Evolutionary conservation across 2,797 vertebrate genomes (phyloP).

Genomic region (Sus cebifrons): DNA sequence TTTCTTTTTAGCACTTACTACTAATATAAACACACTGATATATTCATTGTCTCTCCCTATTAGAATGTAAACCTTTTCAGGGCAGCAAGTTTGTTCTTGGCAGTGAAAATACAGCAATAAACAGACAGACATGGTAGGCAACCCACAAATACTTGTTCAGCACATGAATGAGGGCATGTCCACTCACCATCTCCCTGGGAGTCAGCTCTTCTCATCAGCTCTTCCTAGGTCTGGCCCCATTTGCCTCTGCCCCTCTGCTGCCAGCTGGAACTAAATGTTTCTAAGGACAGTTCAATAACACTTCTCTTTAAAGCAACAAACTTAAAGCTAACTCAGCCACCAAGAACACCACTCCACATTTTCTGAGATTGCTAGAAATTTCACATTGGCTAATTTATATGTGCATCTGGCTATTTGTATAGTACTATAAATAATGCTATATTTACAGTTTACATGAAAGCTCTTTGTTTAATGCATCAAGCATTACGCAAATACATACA

Average conservation of each 20-base stretch:
- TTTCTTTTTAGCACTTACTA: background rate
- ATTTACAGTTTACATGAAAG: conserved; percentile 14
- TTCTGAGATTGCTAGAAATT: conserved; percentile 40
- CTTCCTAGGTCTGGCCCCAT: background rate
- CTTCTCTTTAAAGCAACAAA: conserved; percentile 9
- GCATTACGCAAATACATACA: background rate
- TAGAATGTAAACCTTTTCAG: background rate
- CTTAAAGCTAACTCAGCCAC: background rate
- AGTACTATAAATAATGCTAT: background rate
- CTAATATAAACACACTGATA: background rate
- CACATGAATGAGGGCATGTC: background rate
- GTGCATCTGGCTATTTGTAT: background rate
- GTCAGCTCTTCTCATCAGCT: conserved; percentile 18
- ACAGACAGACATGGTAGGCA: background rate
- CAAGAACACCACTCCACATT: background rate
- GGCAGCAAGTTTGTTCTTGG: background rate
- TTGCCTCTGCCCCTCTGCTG: background rate
- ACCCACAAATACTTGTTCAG: background rate
- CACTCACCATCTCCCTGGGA: background rate
- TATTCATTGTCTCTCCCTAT: background rate
- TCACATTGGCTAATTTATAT: background rate
- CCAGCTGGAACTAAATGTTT: background rate
- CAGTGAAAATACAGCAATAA: background rate
- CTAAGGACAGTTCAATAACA: conserved; percentile 15
- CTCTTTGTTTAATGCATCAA: background rate